Conservation (phyloP, 2,888 invertebrate species). For the Dione juno region DNA sequence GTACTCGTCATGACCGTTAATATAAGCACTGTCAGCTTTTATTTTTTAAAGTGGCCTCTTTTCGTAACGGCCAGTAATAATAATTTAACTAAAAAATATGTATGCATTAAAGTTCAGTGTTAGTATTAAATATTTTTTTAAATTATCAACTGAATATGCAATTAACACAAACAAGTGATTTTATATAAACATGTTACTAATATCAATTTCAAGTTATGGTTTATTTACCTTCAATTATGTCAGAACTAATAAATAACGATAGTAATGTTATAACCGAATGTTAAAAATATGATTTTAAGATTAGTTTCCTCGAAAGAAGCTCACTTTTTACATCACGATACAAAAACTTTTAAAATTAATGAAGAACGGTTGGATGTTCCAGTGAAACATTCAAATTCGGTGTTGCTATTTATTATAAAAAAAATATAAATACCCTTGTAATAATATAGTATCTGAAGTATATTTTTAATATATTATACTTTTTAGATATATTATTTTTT, state of each 20-base stretch:
- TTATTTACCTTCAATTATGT: conserved; percentile 14
- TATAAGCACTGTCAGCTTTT: conserved; percentile 7
- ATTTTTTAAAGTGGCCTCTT: background rate
- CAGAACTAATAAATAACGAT: background rate
- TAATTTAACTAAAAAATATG: conserved; percentile 1
- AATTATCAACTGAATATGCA: background rate
- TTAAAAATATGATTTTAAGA: background rate
- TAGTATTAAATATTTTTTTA: background rate
- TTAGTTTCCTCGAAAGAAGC: background rate
- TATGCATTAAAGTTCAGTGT: background rate
- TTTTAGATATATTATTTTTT: no score
- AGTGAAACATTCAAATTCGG: conserved; percentile 25
- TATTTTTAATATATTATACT: no score
- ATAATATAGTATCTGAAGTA: no score
- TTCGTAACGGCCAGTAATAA: conserved; percentile 4
- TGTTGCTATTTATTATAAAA: conserved; percentile 9
- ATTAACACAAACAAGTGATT: background rate
- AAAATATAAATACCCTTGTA: no score
- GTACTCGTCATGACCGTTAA: conserved; percentile 40
- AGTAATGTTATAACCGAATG: background rate
- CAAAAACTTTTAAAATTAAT: conserved; percentile 11
- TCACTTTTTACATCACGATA: background rate
- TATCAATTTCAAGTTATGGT: background rate
- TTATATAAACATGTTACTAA: background rate
- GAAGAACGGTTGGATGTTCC: conserved; percentile 16